phyloP scores from a whole-genome alignment of 1,140 invertebrate genomes.

The Plodia interpunctella region DNA sequence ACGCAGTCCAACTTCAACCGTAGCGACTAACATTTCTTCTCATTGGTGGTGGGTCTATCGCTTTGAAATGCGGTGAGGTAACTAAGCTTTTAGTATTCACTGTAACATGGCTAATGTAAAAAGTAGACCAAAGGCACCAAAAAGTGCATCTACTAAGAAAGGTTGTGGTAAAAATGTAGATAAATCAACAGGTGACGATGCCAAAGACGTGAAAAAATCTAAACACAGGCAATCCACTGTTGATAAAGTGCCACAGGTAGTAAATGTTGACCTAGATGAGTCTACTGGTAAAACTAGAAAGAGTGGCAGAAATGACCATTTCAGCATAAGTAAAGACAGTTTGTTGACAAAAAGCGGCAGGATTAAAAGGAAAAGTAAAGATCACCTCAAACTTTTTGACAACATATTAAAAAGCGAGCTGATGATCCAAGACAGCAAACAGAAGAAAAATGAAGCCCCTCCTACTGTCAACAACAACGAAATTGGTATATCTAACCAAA shows the following conservation, averaged over 20 bases:
- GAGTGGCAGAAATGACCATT: neutral
- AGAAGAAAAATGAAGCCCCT: constrained; percentile 20
- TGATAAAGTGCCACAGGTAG: neutral
- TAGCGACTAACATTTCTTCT: constrained; percentile 47
- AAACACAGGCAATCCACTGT: neutral
- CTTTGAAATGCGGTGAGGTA: constrained; percentile 35
- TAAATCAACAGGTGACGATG: constrained; percentile 23
- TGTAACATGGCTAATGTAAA: constrained; percentile 65
- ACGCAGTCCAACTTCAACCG: constrained; percentile 22
- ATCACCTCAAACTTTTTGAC: constrained; percentile 41
- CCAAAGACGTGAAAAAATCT: constrained; percentile 21
- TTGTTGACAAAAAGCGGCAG: constrained; percentile 39
- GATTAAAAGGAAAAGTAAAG: constrained; percentile 44
- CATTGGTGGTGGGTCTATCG: constrained; percentile 60
- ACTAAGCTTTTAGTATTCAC: constrained; percentile 32
- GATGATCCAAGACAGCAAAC: constrained; percentile 37
- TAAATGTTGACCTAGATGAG: constrained; percentile 14
- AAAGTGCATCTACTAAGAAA: constrained; percentile 38
- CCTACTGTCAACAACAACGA: constrained; percentile 33
- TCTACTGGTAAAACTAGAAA: neutral
- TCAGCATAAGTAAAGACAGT: constrained; percentile 3
- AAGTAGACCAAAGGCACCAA: constrained; percentile 52
- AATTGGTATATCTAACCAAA: constrained; percentile 23
- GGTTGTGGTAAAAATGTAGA: constrained; percentile 17
- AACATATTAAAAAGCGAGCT: constrained; percentile 60